Evolutionary conservation across 2,113 vertebrate species (phyloP), one percentile per base, ranked within the genome.

Genomic region (Ibidorhyncha struthersii): DNA sequence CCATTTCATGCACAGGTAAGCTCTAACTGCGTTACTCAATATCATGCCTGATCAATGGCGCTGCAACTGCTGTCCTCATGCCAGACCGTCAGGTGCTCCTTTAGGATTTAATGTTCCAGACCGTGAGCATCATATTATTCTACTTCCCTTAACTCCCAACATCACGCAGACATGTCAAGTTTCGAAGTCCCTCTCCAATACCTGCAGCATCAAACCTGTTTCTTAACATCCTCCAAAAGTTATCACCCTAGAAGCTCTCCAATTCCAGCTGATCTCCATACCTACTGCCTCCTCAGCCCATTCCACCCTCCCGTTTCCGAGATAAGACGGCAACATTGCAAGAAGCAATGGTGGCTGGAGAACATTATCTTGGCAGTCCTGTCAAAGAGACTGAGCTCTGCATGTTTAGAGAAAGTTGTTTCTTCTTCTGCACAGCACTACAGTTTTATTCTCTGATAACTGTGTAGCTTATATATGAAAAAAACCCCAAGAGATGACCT

Each of bases 121-220:
- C 41, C 6, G 1, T 1, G 8, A 65, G 7, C 38, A 36, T 25
- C 26, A 0, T 5, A 2, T 14, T 25, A 45, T 19, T 49, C n/a
- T 8, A 23, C 2, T 61, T 86, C 82, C 50, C 43, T 32, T 10
- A 29, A 22, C 56, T 40, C 34, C 34, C 38, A 38, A 56, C 38
- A 65, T 27, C 78, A 38, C 23, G 5, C n/a, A 45, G 43, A 41
- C 14, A 21, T 27, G 13, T 23, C 36, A 6, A 23, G 21, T 45
- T 25, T 17, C 53, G 1, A 50, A 62, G 45, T 12, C 14, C 9
- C 38, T 43, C 79, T 82, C 58, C 45, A 58, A 11, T 3, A 63
- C 26, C 53, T 73, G 52, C 70, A 29, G 11, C 55, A 41, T 17
- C 32, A 19, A 8, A 18, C n/a, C 49, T 2, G 17, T 20, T 78